phyloP scores from a whole-genome alignment of 30 jellyfish, hydroid and myxozoan genomes.

The Chironex yamaguchii region DNA sequence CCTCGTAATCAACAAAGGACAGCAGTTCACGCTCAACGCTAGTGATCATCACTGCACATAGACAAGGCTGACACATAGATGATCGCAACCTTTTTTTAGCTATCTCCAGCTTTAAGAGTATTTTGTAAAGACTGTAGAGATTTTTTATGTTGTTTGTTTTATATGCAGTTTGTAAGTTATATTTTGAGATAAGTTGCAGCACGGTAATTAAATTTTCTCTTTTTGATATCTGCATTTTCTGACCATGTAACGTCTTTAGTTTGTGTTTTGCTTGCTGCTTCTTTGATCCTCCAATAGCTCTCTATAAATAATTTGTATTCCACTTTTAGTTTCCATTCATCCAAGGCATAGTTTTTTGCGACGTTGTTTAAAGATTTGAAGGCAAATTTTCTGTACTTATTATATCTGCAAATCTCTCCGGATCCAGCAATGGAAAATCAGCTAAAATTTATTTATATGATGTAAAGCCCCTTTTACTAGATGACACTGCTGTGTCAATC shows the following conservation, averaged over 20 bases:
- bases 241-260: too few relatives aligned
- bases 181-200: conserved; percentile 25
- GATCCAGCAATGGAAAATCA: conserved; percentile 56
- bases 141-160: too few relatives aligned
- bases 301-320: conserved; percentile 44
- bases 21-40: conserved; percentile 44
- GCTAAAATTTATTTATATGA: conserved; percentile 22
- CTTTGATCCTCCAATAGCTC: conserved; percentile 21
- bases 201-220: conserved; percentile 43
- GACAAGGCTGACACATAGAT: conserved; percentile 62
- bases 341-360: conserved; percentile 39
- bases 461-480: conserved; percentile 36
- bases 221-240: conserved; percentile 9
- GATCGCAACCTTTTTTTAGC: conserved; percentile 28
- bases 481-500: conserved; percentile 47
- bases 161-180: conserved; percentile 54
- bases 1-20: conserved; percentile 20
- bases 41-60: conserved; percentile 46
- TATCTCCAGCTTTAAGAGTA: conserved; percentile 30
- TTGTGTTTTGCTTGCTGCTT: too few relatives aligned
- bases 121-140: conserved; percentile 43
- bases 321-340: too few relatives aligned
- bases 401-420: conserved; percentile 38
- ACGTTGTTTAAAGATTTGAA: background rate
- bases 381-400: background rate